Conservation (phyloP, 1,140 invertebrate species). For the Pemphigus obesinymphae region DNA sequence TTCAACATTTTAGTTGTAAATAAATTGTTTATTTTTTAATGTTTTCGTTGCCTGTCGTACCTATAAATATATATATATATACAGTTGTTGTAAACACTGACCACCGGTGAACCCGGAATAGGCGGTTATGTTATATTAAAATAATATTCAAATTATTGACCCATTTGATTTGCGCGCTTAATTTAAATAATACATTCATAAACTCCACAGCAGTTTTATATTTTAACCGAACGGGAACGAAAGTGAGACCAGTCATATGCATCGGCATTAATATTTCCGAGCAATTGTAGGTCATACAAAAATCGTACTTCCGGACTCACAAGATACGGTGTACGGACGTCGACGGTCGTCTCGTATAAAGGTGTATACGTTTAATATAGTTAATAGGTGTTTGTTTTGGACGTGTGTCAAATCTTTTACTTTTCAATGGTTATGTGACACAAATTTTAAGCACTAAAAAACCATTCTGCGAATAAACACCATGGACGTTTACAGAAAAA, state of each 20-base stretch:
- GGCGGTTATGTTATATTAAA: background rate
- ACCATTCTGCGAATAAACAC: too few relatives aligned
- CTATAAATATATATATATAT: background rate
- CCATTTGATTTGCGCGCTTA: background rate
- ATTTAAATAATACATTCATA: constrained; percentile 4
- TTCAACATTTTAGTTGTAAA: too few relatives aligned
- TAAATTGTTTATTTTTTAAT: too few relatives aligned
- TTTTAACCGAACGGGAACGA: background rate
- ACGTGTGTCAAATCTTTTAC: background rate
- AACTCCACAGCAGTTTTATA: background rate
- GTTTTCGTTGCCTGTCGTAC: too few relatives aligned
- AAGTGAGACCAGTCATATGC: background rate
- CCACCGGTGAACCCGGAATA: background rate
- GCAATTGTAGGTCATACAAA: constrained; percentile 4
- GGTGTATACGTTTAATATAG: too few relatives aligned
- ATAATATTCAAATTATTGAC: background rate
- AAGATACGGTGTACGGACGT: background rate
- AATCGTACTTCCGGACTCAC: background rate
- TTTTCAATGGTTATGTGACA: background rate
- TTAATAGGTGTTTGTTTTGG: constrained; percentile 1
- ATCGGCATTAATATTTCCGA: background rate
- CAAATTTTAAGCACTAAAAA: background rate
- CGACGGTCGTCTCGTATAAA: background rate
- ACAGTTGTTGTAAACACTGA: background rate
- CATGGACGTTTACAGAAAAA: too few relatives aligned